Percentiles rank a stretch among this genome's conserved stretches.
phyloP scores from a whole-genome alignment of 2,888 invertebrate species.

The Drosophila prolongata region DNA sequence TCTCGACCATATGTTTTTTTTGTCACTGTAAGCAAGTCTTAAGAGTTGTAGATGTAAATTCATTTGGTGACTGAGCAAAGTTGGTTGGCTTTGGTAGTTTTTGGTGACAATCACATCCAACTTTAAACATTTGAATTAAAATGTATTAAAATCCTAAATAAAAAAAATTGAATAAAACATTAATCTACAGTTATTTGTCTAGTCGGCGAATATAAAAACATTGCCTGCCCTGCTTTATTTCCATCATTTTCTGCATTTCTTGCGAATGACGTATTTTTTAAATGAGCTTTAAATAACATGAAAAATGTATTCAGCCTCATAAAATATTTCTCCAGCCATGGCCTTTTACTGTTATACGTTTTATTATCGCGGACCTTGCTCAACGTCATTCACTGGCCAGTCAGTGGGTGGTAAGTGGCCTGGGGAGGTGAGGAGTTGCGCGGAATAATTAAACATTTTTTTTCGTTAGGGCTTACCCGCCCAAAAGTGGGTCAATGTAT shows the following conservation, averaged over 20 bases:
- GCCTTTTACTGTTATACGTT: constrained; percentile 26
- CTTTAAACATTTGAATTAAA: too few relatives aligned
- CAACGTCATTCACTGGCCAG: constrained; percentile 34
- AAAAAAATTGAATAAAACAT: too few relatives aligned
- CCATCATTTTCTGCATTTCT: background rate
- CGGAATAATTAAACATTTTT: constrained; percentile 52
- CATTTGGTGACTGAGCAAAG: background rate
- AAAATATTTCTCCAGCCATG: constrained; percentile 42
- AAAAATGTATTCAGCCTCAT: constrained; percentile 52
- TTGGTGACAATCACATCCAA: background rate
- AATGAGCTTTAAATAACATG: constrained; percentile 70
- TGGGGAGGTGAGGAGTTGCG: background rate
- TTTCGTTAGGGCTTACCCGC: constrained; percentile 11
- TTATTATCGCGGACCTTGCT: constrained; percentile 26
- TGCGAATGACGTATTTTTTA: constrained; percentile 47
- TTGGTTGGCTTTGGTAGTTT: background rate
- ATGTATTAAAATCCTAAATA: too few relatives aligned
- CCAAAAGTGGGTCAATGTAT: constrained; percentile 52
- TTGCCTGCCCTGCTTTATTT: background rate
- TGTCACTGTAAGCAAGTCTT: too few relatives aligned
- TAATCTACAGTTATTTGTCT: too few relatives aligned
- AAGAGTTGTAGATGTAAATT: background rate
- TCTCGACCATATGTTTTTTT: too few relatives aligned
- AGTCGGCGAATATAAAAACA: background rate
- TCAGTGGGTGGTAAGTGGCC: background rate